Percentiles rank a stretch among this genome's conserved stretches.
phyloP scores from a whole-genome alignment of 2,797 vertebrate genomes.

The Anableps anableps region DNA sequence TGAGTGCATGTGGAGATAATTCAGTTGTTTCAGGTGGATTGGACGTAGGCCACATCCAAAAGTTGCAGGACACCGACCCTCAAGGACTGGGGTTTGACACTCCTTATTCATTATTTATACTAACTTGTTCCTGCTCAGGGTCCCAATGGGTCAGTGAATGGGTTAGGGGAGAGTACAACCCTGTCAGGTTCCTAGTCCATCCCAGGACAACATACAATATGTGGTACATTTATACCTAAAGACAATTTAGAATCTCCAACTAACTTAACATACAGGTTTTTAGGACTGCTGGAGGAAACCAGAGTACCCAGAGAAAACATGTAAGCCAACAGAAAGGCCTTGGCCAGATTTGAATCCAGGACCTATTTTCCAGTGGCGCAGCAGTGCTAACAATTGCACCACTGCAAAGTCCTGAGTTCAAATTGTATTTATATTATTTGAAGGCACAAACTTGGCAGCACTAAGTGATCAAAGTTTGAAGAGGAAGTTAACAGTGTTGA shows the following conservation, averaged over 20 bases:
- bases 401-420: background rate
- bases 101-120: background rate
- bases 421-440: background rate
- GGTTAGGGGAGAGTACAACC: background rate
- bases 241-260: background rate
- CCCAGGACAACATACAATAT: background rate
- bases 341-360: background rate
- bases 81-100: background rate
- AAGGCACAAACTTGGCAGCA: background rate
- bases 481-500: background rate
- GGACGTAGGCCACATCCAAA: background rate
- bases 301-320: background rate
- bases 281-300: background rate
- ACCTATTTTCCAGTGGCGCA: background rate
- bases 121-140: background rate
- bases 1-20: background rate
- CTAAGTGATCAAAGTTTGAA: slow-evolving; percentile 2
- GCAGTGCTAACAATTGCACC: background rate
- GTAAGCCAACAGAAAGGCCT: background rate
- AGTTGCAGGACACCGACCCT: background rate
- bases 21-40: background rate
- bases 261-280: background rate
- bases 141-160: background rate
- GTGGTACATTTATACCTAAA: background rate
- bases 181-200: background rate